Evolutionary conservation across 1,140 invertebrate species (phyloP).

Genomic region (Cydia strobilella): DNA sequence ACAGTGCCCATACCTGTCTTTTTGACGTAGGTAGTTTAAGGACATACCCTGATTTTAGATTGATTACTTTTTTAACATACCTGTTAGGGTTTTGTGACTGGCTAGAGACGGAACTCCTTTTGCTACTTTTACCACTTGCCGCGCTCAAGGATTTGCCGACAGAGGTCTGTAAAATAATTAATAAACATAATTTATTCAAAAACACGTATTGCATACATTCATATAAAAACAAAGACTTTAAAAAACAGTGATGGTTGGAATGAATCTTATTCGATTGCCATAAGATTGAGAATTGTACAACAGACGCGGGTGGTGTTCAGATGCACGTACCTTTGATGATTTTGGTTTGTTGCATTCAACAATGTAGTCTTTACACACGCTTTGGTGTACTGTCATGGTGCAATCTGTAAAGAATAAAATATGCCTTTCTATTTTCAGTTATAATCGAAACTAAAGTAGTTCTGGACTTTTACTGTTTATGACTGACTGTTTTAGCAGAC

Average conservation of each 20-base stretch:
- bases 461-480: too few species aligned
- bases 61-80: constrained; percentile 50
- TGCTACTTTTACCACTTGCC: constrained; percentile 70
- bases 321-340: constrained; percentile 81
- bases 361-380: constrained; percentile 92
- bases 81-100: constrained; percentile 72
- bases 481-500: too few species aligned
- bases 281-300: not conserved
- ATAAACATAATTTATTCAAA: too few species aligned
- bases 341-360: constrained; percentile 88
- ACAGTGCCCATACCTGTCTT: too few species aligned
- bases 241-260: too few species aligned
- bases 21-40: too few species aligned
- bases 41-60: not conserved
- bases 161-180: constrained; percentile 65
- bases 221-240: too few species aligned
- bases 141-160: constrained; percentile 75
- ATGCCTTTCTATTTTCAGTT: not conserved
- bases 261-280: not conserved
- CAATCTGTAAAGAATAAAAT: constrained; percentile 82
- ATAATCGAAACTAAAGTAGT: too few species aligned
- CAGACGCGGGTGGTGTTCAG: not conserved
- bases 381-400: constrained; percentile 91
- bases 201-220: too few species aligned
- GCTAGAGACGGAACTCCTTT: constrained; percentile 71